These are phyloP conservation scores for Loriculus beryllinus DNA, from an alignment of 2,797 vertebrate genomes.

Conservation along the genomic window DNA sequence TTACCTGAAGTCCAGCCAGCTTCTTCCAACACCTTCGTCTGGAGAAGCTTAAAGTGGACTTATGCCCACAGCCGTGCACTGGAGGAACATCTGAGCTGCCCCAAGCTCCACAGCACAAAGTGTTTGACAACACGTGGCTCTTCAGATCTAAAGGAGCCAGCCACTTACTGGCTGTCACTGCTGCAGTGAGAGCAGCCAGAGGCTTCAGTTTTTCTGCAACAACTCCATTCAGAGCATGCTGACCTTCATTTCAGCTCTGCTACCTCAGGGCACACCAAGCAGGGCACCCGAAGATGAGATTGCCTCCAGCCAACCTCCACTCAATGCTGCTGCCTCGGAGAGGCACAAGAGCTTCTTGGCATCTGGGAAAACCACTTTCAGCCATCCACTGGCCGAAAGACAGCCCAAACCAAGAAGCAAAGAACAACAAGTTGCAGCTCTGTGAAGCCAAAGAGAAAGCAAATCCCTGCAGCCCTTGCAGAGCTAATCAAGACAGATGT, in stretches of 20 bases:
- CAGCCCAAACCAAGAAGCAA: neutral
- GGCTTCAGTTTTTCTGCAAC: neutral
- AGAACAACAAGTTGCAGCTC: neutral
- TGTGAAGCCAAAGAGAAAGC: neutral
- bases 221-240: neutral
- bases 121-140: fast-evolving
- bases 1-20: neutral
- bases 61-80: neutral
- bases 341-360: neutral
- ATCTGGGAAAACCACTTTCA: neutral
- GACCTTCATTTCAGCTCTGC: neutral
- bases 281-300: neutral
- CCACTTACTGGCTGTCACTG: neutral
- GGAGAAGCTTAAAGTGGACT: neutral
- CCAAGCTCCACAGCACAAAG: neutral
- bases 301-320: neutral
- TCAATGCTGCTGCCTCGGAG: fast-evolving
- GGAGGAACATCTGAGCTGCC: neutral
- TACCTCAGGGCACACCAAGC: neutral
- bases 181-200: neutral
- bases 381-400: neutral
- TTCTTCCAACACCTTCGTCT: fast-evolving
- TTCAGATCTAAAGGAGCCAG: neutral
- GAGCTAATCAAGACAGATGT: neutral
- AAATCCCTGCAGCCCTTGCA: neutral